A percentile compares a stretch with the other conserved stretches of the same genome.
phyloP scores from a whole-genome alignment of 2,113 vertebrate species.

The Pygoscelis antarcticus region DNA sequence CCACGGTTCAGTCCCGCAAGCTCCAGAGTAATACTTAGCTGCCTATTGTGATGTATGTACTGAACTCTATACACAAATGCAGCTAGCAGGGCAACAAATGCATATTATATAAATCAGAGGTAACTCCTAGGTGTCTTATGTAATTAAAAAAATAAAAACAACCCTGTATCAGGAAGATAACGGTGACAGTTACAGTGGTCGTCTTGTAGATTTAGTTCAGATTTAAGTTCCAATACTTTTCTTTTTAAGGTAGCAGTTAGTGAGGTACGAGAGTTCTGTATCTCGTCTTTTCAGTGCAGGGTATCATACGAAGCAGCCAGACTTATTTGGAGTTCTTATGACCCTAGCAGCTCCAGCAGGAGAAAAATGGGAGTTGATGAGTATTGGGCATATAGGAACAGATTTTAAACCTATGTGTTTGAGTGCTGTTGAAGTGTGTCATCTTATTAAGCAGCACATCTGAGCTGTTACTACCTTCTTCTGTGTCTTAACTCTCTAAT shows the following conservation, averaged over 20 bases:
- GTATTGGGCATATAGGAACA: neutral
- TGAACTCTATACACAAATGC: neutral
- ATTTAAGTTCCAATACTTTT: neutral
- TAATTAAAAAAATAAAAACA: neutral
- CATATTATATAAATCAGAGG: neutral
- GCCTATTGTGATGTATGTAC: neutral
- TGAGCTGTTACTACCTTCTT: neutral
- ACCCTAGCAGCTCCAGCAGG: neutral
- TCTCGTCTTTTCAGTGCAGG: neutral
- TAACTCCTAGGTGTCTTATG: neutral
- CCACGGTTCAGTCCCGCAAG: fast-evolving
- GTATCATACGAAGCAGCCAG: neutral
- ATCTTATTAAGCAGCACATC: neutral
- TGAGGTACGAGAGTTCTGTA: neutral
- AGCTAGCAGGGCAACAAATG: neutral
- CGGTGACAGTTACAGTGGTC: neutral
- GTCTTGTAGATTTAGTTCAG: neutral
- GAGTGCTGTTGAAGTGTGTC: neutral
- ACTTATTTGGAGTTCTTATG: neutral
- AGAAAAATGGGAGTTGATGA: neutral
- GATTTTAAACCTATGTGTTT: neutral
- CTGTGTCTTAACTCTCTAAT: neutral
- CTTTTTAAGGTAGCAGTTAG: neutral
- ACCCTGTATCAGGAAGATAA: fast-evolving
- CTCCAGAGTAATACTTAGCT: neutral